These are phyloP conservation scores for Balaenoptera acutorostrata DNA, from an alignment of 2,113 vertebrate genomes.

Conservation along the genomic window DNA sequence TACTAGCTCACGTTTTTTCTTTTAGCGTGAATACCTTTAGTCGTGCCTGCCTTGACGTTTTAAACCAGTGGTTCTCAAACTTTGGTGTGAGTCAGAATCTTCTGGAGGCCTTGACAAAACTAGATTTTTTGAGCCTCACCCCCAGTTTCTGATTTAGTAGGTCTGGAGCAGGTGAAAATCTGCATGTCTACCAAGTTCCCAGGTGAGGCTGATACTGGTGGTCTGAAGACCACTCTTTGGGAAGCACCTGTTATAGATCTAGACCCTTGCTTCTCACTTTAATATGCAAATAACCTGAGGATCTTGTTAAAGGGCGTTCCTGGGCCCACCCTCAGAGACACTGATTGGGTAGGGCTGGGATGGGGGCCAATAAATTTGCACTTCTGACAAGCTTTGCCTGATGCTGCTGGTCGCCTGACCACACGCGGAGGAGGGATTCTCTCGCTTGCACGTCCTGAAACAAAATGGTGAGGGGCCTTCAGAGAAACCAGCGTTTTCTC, in stretches of 20 bases:
- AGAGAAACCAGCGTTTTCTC: not conserved
- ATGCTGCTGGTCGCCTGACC: too few relatives aligned
- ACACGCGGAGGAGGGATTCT: rapidly evolving
- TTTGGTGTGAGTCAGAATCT: not conserved
- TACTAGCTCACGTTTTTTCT: not conserved
- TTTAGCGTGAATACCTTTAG: not conserved
- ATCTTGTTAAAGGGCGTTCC: not conserved
- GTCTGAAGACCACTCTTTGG: not conserved
- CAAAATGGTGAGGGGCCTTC: not conserved
- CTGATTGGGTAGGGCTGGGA: rapidly evolving
- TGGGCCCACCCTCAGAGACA: not conserved
- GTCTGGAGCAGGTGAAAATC: not conserved
- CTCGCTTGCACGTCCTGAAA: not conserved
- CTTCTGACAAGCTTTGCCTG: not conserved
- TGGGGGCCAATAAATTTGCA: rapidly evolving
- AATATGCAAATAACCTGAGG: not conserved
- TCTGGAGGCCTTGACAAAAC: not conserved
- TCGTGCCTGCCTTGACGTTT: not conserved
- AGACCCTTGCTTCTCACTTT: not conserved
- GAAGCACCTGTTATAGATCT: not conserved
- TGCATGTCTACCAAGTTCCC: not conserved
- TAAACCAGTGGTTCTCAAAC: not conserved
- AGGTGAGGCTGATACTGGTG: not conserved
- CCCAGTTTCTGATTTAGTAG: not conserved
- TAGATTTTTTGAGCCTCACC: not conserved